Evolutionary conservation across 2,113 vertebrate genomes (phyloP), one percentile per base, ranked within the genome.

Genomic region (Indicator indicator): DNA sequence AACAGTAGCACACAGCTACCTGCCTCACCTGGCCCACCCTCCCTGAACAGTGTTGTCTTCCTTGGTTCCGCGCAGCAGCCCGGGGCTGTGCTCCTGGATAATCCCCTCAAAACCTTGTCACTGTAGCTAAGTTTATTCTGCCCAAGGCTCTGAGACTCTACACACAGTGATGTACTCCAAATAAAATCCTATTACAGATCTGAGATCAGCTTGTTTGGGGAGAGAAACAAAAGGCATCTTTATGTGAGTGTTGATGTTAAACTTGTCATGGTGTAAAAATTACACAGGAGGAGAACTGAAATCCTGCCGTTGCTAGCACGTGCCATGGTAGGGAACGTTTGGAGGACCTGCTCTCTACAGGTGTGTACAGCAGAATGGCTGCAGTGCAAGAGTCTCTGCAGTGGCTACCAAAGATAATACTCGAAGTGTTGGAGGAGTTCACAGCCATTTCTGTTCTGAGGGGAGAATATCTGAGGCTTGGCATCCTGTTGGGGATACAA

Each of bases 11-110:
- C 3, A 11, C 48, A 30, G 23, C 62, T 40, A 12, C 55, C 68
- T 73, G 89, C 92, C 26, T 65, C 87, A 62, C 36, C 33, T 62
- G 62, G 93, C 83, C 77, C 85, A 13, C 72, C 79, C 90, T 92
- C 58, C 24, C 64, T 90, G 87, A 94, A 67, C 93, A 96, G 95
- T 95, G 96, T 96, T 95, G 93, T 94, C 90, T 94, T 95, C 94
- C 89, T 27, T 13, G 12, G 89, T 83, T 92, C 90, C 63, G 48
- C 9, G 5, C 62, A 64, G 94, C 75, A 36, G n/a, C 65, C 62
- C 60, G 36, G 27, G 73, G 86, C 92, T 93, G 94, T 90, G 26
- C 62, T 84, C 21, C 0, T 8, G 71, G 87, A 95, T 92, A 78
- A 92, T 90, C 86, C 93, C 65, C 63, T 88, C 76, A 12, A 50